A percentile compares a stretch with the other conserved stretches of the same genome.
These are phyloP conservation scores for Pseudolycoriella hygida DNA, from an alignment of 2,888 invertebrate species.

Conservation along the genomic window DNA sequence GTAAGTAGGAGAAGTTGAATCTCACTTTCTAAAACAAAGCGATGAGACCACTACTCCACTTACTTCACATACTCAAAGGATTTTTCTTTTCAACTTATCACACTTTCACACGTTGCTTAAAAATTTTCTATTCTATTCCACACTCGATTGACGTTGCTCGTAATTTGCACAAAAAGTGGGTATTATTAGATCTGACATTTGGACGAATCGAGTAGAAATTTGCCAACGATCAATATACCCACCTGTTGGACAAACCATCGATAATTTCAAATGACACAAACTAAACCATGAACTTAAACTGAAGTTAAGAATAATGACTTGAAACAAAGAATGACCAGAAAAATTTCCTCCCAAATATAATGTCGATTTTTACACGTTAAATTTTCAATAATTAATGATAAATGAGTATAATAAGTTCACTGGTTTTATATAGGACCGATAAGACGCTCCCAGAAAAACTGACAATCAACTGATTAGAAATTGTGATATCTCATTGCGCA, in stretches of 20 bases:
- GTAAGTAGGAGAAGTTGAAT: conserved; percentile 10
- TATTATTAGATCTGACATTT: conserved; percentile 8
- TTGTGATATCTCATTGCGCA: neutral
- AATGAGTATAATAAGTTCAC: neutral
- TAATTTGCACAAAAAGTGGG: conserved; percentile 6
- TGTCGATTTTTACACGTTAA: neutral
- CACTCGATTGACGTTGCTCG: too few species aligned
- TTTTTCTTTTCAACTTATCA: too few species aligned
- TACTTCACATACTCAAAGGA: conserved; percentile 8
- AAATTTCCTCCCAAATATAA: too few species aligned
- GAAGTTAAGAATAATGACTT: neutral
- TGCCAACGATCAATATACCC: conserved; percentile 2
- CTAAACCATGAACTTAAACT: neutral
- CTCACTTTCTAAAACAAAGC: conserved; percentile 9
- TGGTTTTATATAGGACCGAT: conserved; percentile 1
- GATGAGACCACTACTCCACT: conserved; percentile 9
- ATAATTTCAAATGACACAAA: neutral
- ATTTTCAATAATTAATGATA: neutral
- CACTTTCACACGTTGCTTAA: too few species aligned
- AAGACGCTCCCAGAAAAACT: neutral
- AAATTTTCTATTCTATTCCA: too few species aligned
- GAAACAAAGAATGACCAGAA: neutral
- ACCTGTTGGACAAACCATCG: neutral
- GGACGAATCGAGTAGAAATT: neutral
- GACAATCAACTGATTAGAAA: conserved; percentile 1